Percentiles rank a stretch among this genome's conserved stretches.
Conservation (phyloP, 1,140 invertebrate species). For the Cherax destructor region DNA sequence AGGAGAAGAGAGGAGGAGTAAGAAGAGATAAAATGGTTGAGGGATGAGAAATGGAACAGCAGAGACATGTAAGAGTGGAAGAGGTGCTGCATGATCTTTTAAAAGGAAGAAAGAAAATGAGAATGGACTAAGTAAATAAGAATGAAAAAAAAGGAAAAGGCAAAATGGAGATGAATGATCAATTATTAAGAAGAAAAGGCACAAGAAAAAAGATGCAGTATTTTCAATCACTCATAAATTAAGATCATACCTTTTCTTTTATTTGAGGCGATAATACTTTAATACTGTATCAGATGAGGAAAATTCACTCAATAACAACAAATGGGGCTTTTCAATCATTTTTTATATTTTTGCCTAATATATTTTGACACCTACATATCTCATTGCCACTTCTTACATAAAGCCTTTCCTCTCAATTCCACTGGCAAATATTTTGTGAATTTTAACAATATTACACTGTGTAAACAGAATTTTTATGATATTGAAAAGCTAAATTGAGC, state of each 20-base stretch:
- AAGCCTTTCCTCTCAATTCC: background rate
- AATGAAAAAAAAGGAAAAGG: background rate
- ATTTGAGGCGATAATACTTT: background rate
- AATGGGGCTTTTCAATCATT: no score
- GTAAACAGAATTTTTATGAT: background rate
- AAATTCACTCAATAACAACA: background rate
- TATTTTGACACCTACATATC: background rate
- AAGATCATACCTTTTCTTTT: background rate
- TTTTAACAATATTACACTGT: no score
- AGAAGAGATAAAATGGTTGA: background rate
- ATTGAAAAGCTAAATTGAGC: background rate
- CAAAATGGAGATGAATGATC: no score
- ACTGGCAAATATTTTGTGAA: background rate
- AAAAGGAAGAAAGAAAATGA: background rate
- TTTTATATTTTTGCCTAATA: no score
- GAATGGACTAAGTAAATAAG: background rate
- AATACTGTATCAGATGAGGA: background rate
- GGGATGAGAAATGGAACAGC: background rate
- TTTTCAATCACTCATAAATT: no score
- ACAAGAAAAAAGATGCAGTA: no score
- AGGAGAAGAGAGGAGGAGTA: background rate
- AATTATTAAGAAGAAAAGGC: no score
- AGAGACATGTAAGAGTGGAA: background rate
- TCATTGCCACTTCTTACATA: background rate
- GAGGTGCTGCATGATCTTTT: background rate